These are phyloP conservation scores for Syngnathus rostellatus DNA, from an alignment of 2,797 vertebrate genomes.

Conservation along the genomic window DNA sequence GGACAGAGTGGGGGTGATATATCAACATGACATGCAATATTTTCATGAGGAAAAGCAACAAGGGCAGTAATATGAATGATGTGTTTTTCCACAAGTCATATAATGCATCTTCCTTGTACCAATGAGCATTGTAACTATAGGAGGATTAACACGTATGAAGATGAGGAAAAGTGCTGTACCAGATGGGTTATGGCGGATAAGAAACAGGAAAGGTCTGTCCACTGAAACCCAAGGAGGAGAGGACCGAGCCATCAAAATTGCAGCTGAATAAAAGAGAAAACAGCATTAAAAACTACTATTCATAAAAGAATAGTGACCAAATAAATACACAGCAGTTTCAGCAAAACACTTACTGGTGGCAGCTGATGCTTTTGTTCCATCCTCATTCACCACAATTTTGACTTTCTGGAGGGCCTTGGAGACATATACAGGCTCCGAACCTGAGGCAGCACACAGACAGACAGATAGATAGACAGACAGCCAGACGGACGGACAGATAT, in stretches of 20 bases:
- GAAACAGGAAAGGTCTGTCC: constrained; percentile 88
- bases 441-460: constrained; percentile 35
- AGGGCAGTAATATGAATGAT: background rate
- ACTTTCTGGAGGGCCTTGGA: constrained; percentile 87
- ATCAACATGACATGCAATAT: background rate
- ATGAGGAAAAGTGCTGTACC: constrained; percentile 59
- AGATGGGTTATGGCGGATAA: constrained; percentile 87
- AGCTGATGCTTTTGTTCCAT: constrained; percentile 90
- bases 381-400: constrained; percentile 92
- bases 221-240: constrained; percentile 87
- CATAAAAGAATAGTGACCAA: background rate
- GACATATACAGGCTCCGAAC: constrained; percentile 73
- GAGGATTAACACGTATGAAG: background rate
- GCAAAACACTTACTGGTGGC: constrained; percentile 78
- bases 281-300: background rate
- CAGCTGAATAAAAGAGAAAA: constrained; percentile 65
- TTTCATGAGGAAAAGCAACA: background rate
- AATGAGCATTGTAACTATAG: background rate
- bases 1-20: constrained; percentile 14
- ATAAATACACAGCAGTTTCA: background rate
- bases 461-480: background rate
- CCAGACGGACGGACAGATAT: no score
- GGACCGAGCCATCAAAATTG: constrained; percentile 85
- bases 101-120: background rate
- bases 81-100: background rate